A percentile compares a stretch with the other conserved stretches of the same genome.
Evolutionary conservation across 2,888 invertebrate species (phyloP).

Genomic region (Bimastos eiseni): DNA sequence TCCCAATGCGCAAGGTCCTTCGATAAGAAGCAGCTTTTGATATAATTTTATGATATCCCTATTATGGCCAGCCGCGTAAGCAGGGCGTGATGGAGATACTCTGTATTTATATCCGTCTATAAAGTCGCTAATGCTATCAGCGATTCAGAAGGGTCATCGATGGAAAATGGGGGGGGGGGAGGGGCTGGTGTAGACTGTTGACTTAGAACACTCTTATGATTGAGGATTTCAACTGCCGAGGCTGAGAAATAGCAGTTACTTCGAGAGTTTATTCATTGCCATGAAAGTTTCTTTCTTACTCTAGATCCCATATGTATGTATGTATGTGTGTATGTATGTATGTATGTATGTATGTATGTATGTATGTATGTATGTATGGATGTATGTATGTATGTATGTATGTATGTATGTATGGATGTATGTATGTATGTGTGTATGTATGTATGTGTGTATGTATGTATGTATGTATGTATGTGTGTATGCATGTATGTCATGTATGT

Average conservation of each 20-base stretch:
- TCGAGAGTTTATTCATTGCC: neutral
- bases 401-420: too few species aligned
- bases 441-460: too few species aligned
- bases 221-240: neutral
- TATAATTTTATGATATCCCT: too few species aligned
- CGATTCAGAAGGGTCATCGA: neutral
- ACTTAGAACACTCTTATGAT: neutral
- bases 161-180: neutral
- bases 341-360: conserved; percentile 35
- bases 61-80: too few species aligned
- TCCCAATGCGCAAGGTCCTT: too few species aligned
- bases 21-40: too few species aligned
- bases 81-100: neutral
- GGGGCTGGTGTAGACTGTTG: neutral
- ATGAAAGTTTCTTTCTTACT: neutral
- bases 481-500: too few species aligned
- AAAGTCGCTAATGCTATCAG: neutral
- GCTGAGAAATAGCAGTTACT: neutral
- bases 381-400: neutral
- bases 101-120: neutral
- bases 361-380: conserved; percentile 25
- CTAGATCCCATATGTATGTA: conserved; percentile 26
- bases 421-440: too few species aligned
- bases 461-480: too few species aligned
- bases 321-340: conserved; percentile 35